Conservation (phyloP, 2,797 vertebrate species). For the Numenius phaeopus region DNA sequence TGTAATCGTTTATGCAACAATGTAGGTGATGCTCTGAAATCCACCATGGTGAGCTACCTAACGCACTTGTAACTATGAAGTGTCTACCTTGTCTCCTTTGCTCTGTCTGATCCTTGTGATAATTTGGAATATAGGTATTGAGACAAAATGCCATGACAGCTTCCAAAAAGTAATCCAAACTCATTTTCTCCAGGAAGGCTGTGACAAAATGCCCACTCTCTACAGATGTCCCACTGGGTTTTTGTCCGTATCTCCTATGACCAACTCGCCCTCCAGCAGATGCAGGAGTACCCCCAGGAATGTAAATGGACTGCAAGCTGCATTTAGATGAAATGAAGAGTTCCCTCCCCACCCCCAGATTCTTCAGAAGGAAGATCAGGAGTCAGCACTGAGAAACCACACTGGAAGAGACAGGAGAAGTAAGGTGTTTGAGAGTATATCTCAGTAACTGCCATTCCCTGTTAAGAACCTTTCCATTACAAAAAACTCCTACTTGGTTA, state of each 20-base stretch:
- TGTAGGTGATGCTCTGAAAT: neutral
- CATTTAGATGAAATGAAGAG: neutral
- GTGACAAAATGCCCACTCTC: neutral
- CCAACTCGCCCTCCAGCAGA: neutral
- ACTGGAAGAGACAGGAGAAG: neutral
- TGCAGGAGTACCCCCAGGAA: neutral
- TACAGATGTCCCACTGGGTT: neutral
- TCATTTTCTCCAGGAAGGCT: neutral
- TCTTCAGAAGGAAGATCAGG: neutral
- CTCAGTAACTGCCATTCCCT: neutral
- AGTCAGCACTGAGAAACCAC: neutral
- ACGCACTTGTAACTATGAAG: neutral
- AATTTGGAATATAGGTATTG: neutral
- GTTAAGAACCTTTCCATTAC: neutral
- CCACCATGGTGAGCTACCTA: neutral
- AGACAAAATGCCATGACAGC: neutral
- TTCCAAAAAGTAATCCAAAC: neutral
- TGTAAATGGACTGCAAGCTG: neutral
- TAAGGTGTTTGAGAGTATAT: neutral
- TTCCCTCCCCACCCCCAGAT: rapidly evolving
- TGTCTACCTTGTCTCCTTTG: neutral
- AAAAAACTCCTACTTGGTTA: neutral
- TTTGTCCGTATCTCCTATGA: neutral
- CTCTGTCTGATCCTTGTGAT: neutral
- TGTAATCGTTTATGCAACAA: neutral